phyloP scores from a whole-genome alignment of 1,140 invertebrate species.

The Pachyrhynchus sulphureomaculatus region DNA sequence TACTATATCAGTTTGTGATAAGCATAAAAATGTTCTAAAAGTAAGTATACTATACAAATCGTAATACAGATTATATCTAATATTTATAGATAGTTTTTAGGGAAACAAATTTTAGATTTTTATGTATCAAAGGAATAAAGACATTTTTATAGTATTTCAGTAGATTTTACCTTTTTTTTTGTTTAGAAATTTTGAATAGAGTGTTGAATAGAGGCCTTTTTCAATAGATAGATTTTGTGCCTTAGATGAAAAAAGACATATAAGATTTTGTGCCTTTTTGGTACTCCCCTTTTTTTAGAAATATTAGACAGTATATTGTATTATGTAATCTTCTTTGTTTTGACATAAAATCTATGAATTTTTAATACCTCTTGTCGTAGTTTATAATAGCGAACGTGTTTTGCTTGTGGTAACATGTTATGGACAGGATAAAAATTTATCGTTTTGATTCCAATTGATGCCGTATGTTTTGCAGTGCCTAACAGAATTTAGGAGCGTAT shows the following conservation, averaged over 20 bases:
- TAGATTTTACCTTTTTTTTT: not conserved
- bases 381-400: too few species aligned
- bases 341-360: too few species aligned
- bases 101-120: conserved; percentile 15
- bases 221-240: conserved; percentile 32
- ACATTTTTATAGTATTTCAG: conserved; percentile 2
- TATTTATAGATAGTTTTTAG: conserved; percentile 11
- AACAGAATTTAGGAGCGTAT: too few species aligned
- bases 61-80: not conserved
- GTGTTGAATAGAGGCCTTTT: conserved; percentile 27
- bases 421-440: not conserved
- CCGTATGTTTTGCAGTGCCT: too few species aligned
- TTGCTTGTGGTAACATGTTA: too few species aligned
- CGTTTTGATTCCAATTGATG: too few species aligned
- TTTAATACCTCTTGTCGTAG: too few species aligned
- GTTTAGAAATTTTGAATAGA: not conserved
- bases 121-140: conserved; percentile 10
- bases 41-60: not conserved
- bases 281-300: conserved; percentile 19
- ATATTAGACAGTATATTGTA: not conserved
- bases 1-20: conserved; percentile 16
- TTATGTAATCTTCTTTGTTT: not conserved
- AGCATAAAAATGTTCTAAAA: conserved; percentile 1
- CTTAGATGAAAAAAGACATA: conserved; percentile 31
- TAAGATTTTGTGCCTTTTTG: conserved; percentile 26